Evolutionary conservation across 2,888 invertebrate species (phyloP), one percentile per base, ranked within the genome.

Genomic region (Galerucella calmariensis): DNA sequence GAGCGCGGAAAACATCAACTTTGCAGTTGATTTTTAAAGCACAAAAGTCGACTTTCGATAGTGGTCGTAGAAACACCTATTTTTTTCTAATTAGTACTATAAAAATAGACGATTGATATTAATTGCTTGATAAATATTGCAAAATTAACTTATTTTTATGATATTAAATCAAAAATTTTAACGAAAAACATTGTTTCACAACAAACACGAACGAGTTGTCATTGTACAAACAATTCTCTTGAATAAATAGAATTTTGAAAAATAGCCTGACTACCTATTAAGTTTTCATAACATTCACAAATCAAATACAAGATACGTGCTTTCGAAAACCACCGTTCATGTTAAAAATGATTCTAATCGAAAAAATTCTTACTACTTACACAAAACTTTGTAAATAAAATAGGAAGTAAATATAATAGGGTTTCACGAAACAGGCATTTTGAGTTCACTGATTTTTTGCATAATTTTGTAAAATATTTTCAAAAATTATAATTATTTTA

Each of bases 241-340:
- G 56, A 58, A 44, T 46, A 67, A 67, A 67, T 41, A 67, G 12
- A 56, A 67, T 67, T 56, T 41, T 27, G n/a, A 67, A 53, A 67
- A 41, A 58, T 56, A 53, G 14, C 53, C 51, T 48, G 12, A 35
- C 20, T 10, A 35, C 5, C 5, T 35, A 67, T 67, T 67, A 41
- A 27, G 58, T 53, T 67, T 67, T 67, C 35, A 53, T 67, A 51
- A 67, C 41, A 58, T 58, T 24, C 59, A 67, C 67, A 67, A 67
- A 56, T 58, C 67, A 67, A 67, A 67, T 51, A 67, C 44, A 27
- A n/a, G 53, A 56, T 41, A 12, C 58, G 51, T 27, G 53, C 12
- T n/a, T 48, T n/a, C 8, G 6, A 35, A 14, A 24, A 41, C 35
- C 20, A 35, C 35, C 8, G 20, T 59, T 59, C 59, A 59, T 59